Evolutionary conservation across 2,888 invertebrate species (phyloP).

Genomic region (Stegana nigrithorax): DNA sequence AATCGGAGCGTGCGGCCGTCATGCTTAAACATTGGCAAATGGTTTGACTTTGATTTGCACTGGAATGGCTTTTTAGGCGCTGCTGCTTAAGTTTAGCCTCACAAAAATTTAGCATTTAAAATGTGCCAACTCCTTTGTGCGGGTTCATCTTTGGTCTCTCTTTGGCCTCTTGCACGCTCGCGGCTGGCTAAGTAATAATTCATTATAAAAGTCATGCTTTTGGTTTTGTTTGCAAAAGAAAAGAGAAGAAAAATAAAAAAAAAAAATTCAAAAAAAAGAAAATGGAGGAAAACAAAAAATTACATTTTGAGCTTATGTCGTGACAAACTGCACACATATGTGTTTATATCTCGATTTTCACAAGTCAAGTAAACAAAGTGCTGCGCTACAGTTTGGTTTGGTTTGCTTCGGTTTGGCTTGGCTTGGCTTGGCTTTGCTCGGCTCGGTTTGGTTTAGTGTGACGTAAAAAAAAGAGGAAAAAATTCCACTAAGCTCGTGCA

Average conservation of each 20-base stretch:
- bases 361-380: slow-evolving; percentile 34
- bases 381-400: not conserved
- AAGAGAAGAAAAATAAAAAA: not conserved
- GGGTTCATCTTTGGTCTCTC: too few species aligned
- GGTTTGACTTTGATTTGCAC: slow-evolving; percentile 16
- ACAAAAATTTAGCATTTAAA: too few species aligned
- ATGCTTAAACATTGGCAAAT: slow-evolving; percentile 1
- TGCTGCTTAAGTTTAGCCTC: too few species aligned
- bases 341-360: slow-evolving; percentile 57
- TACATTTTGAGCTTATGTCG: slow-evolving; percentile 50
- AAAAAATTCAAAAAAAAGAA: not conserved
- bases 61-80: too few species aligned
- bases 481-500: slow-evolving; percentile 1
- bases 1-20: not conserved
- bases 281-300: slow-evolving; percentile 23
- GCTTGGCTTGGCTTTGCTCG: too few species aligned
- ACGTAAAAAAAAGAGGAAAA: not conserved
- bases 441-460: not conserved
- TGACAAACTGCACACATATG: slow-evolving; percentile 61
- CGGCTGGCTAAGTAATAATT: slow-evolving; percentile 48
- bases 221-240: slow-evolving; percentile 43
- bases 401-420: too few species aligned
- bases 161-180: not conserved
- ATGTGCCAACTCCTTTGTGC: too few species aligned
- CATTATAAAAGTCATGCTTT: slow-evolving; percentile 61